Evolutionary conservation across 2,888 invertebrate genomes (phyloP).

Genomic region (Eilema depressum): DNA sequence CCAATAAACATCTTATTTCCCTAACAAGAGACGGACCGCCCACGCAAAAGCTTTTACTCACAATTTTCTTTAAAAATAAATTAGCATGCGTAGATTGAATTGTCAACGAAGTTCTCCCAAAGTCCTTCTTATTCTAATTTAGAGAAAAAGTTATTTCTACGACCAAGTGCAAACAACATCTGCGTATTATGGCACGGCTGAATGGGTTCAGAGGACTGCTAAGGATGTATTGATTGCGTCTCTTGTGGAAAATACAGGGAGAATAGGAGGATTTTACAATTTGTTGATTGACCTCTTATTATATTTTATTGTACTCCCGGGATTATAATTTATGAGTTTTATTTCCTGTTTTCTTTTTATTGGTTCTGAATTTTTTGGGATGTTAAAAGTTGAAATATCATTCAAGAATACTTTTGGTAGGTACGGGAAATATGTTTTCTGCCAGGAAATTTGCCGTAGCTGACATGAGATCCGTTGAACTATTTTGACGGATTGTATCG

Average conservation of each 20-base stretch:
- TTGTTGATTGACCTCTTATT: slow-evolving; percentile 4
- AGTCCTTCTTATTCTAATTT: slow-evolving; percentile 61
- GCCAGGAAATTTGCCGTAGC: too few species aligned
- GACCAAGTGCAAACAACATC: slow-evolving; percentile 33
- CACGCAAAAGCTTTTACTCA: slow-evolving; percentile 15
- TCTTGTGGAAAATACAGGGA: neutral
- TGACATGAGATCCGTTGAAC: too few species aligned
- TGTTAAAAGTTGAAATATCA: too few species aligned
- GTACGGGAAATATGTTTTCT: too few species aligned
- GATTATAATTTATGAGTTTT: neutral
- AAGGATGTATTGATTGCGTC: neutral
- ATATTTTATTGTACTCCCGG: slow-evolving; percentile 1
- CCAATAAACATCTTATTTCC: slow-evolving; percentile 22
- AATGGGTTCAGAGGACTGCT: neutral
- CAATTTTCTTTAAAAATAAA: slow-evolving; percentile 60
- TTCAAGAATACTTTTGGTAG: too few species aligned
- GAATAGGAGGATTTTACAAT: neutral
- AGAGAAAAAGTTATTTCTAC: slow-evolving; percentile 38
- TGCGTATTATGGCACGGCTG: slow-evolving; percentile 11
- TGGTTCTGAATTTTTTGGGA: neutral
- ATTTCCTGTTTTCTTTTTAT: neutral
- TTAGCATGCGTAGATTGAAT: slow-evolving; percentile 71
- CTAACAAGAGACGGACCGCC: slow-evolving; percentile 20
- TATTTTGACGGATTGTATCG: too few species aligned
- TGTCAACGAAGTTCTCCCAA: slow-evolving; percentile 57